Percentiles rank a stretch among this genome's conserved stretches.
Evolutionary conservation across 2,797 vertebrate species (phyloP).

Genomic region (Tapirus indicus): DNA sequence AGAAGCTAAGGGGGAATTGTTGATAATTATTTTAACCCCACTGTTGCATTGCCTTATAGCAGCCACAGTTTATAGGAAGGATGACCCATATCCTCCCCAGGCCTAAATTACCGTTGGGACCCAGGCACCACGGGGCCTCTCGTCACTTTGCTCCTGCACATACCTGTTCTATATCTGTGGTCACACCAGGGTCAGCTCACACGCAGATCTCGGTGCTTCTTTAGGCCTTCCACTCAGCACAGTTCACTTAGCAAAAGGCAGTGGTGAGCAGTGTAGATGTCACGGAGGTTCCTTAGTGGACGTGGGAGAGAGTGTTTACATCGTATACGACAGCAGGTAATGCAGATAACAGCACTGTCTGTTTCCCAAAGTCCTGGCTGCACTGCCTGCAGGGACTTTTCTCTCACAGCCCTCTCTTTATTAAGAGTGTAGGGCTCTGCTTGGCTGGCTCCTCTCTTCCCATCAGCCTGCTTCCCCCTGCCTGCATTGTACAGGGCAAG

Average conservation of each 20-base stretch:
- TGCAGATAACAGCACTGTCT: not conserved
- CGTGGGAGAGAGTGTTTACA: not conserved
- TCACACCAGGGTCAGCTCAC: not conserved
- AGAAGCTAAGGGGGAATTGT: not conserved
- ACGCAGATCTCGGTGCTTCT: not conserved
- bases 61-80: not conserved
- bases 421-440: not conserved
- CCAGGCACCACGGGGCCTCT: not conserved
- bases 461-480: not conserved
- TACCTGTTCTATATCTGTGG: not conserved
- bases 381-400: not conserved
- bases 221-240: not conserved
- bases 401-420: not conserved
- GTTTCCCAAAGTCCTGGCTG: not conserved
- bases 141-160: not conserved
- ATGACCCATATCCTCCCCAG: not conserved
- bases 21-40: not conserved
- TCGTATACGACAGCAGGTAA: not conserved
- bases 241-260: not conserved
- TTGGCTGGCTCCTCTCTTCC: not conserved
- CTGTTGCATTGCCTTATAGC: not conserved
- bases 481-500: not conserved
- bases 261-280: not conserved
- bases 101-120: not conserved
- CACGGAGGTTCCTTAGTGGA: not conserved